These are phyloP conservation scores for Bubo scandiacus DNA, from an alignment of 2,113 vertebrate species.

Conservation along the genomic window DNA sequence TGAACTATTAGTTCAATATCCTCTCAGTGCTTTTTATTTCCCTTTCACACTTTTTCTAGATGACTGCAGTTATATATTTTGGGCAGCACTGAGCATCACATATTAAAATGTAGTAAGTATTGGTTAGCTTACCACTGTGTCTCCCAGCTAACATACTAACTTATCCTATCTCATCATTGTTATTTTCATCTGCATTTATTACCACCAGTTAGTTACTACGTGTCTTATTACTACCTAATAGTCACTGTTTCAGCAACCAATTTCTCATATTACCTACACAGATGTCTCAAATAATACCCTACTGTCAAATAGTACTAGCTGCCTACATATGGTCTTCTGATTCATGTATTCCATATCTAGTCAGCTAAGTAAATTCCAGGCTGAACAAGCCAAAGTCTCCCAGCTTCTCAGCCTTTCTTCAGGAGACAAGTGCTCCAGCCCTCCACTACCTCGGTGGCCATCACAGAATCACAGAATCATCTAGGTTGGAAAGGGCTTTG, in stretches of 20 bases:
- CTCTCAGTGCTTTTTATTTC: not conserved
- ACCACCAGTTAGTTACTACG: not conserved
- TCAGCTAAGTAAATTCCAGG: not conserved
- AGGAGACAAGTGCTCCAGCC: not conserved
- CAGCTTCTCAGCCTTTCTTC: not conserved
- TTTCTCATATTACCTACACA: not conserved
- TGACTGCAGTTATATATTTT: not conserved
- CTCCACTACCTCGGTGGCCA: not conserved
- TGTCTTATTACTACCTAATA: not conserved
- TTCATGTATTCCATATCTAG: not conserved
- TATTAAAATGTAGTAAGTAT: not conserved
- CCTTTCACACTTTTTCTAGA: not conserved
- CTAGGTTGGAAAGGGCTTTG: too few relatives aligned
- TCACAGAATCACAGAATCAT: too few relatives aligned
- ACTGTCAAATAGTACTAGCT: not conserved
- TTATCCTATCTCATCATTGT: not conserved
- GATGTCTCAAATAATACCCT: not conserved
- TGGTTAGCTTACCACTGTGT: not conserved
- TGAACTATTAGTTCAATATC: not conserved
- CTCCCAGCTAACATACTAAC: not conserved
- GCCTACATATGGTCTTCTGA: not conserved
- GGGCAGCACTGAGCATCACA: not conserved
- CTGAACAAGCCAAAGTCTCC: not conserved
- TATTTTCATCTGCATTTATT: not conserved
- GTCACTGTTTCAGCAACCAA: not conserved